Percentiles rank a stretch among this genome's conserved stretches.
phyloP scores from a whole-genome alignment of 2,888 invertebrate genomes.

The Epirrhoe tristata region DNA sequence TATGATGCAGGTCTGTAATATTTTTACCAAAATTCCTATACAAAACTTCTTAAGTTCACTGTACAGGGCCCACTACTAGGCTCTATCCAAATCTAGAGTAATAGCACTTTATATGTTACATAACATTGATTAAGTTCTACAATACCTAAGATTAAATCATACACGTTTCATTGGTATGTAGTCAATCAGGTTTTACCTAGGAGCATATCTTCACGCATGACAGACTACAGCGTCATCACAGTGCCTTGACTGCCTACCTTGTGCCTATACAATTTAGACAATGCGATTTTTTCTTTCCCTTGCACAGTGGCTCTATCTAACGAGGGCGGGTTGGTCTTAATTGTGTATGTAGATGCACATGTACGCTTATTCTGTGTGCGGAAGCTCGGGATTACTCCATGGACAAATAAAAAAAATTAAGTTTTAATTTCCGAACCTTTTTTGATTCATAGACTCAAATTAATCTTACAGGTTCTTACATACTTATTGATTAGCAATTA shows the following conservation, averaged over 20 bases:
- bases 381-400: too few species aligned
- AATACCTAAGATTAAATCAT: neutral
- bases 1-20: neutral
- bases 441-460: too few species aligned
- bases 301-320: neutral
- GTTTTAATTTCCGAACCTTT: too few species aligned
- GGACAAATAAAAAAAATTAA: too few species aligned
- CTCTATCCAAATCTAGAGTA: slow-evolving; percentile 1
- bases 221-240: neutral
- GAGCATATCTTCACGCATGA: slow-evolving; percentile 2
- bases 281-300: neutral
- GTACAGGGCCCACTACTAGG: neutral
- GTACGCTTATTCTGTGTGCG: too few species aligned
- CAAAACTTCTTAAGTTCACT: neutral
- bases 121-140: slow-evolving; percentile 15
- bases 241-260: neutral
- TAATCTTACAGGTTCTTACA: too few species aligned
- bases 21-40: neutral
- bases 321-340: neutral
- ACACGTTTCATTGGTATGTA: slow-evolving; percentile 13
- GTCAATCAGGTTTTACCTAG: slow-evolving; percentile 18
- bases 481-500: too few species aligned
- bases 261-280: neutral
- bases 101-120: neutral
- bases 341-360: too few species aligned